Conservation (phyloP, 2,797 vertebrate genomes). For the Lepus oiostolus region DNA sequence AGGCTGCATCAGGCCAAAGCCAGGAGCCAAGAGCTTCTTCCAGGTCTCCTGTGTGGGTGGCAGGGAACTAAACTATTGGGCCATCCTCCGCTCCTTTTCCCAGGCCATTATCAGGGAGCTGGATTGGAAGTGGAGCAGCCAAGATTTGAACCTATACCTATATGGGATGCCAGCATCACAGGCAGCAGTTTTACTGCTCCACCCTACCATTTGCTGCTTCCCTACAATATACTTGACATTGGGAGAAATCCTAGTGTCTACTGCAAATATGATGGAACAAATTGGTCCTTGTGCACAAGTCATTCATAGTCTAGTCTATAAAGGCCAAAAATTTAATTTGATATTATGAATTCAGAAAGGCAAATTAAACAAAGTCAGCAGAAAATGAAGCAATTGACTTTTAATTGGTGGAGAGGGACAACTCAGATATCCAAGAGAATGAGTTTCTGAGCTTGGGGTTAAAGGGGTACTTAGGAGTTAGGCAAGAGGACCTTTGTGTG, state of each 20-base stretch:
- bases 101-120: no score
- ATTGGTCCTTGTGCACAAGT: background rate
- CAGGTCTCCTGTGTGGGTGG: no score
- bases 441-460: background rate
- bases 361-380: slow-evolving; percentile 6
- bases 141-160: no score
- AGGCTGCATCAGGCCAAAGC: no score
- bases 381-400: background rate
- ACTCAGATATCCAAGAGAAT: background rate
- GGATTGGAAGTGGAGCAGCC: no score
- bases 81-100: no score
- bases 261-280: background rate
- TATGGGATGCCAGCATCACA: no score
- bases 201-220: background rate
- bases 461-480: background rate
- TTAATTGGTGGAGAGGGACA: background rate
- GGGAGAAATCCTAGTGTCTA: background rate
- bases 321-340: slow-evolving; percentile 27
- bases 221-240: background rate
- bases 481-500: background rate
- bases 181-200: no score
- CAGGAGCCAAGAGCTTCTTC: no score
- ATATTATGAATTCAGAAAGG: slow-evolving; percentile 16
- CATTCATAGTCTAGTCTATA: background rate
- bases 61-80: no score